Conservation (phyloP, 2,888 invertebrate species). For the Ophioninae sp. region DNA sequence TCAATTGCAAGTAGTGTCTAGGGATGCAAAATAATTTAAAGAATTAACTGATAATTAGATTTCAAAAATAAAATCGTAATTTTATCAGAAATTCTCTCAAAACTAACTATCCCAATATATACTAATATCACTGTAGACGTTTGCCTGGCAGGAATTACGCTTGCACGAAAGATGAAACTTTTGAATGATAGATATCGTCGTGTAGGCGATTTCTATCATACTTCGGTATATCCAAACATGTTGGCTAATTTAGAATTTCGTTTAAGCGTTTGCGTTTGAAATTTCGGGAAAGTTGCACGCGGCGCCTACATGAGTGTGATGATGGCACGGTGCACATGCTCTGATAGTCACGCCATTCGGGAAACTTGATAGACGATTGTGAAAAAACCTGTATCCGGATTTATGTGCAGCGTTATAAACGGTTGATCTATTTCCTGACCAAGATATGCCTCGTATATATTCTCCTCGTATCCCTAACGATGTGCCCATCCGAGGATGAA, state of each 20-base stretch:
- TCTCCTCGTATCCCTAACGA: constrained; percentile 1
- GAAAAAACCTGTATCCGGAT: background rate
- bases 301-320: constrained; percentile 18
- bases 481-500: background rate
- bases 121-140: constrained; percentile 4
- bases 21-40: too few species aligned
- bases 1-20: too few species aligned
- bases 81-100: too few species aligned
- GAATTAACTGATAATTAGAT: too few species aligned
- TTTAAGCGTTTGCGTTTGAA: constrained; percentile 34
- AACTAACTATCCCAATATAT: constrained; percentile 11
- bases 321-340: background rate
- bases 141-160: constrained; percentile 30
- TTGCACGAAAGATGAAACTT: constrained; percentile 32
- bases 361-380: background rate
- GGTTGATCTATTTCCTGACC: constrained; percentile 2
- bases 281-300: constrained; percentile 30
- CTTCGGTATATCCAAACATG: constrained; percentile 3
- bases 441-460: constrained; percentile 8
- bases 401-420: constrained; percentile 1
- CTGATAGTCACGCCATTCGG: background rate
- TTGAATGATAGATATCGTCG: constrained; percentile 32
- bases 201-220: constrained; percentile 31
- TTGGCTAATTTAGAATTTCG: constrained; percentile 26
- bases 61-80: too few species aligned